Conservation (phyloP, 2,797 vertebrate species). For the Ficedula albicollis region DNA sequence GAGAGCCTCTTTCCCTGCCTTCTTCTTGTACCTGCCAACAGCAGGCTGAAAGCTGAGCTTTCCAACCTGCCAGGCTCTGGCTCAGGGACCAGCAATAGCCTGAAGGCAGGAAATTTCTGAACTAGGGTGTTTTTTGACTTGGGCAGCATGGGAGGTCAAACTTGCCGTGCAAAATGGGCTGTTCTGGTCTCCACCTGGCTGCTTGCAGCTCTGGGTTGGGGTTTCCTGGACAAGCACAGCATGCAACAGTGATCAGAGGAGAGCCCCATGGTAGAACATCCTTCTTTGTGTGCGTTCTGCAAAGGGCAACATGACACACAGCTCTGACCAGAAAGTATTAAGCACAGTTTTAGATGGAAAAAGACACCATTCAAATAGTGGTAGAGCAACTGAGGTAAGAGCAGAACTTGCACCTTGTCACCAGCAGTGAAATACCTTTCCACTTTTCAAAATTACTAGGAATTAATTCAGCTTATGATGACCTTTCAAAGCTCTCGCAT, state of each 20-base stretch:
- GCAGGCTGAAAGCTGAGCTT: not conserved
- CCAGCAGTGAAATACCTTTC: not conserved
- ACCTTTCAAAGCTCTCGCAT: not conserved
- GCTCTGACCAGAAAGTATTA: not conserved
- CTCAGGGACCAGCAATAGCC: not conserved
- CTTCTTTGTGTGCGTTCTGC: fast-evolving
- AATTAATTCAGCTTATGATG: not conserved
- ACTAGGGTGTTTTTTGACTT: not conserved
- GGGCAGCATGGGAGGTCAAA: not conserved
- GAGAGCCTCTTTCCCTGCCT: not conserved
- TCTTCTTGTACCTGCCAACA: not conserved
- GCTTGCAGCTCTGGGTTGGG: not conserved
- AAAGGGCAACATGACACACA: not conserved
- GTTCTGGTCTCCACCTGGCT: not conserved
- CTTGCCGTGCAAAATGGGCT: not conserved
- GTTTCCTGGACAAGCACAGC: not conserved
- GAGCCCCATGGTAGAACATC: not conserved
- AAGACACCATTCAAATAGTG: not conserved
- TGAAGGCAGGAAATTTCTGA: not conserved
- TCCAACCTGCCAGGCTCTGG: not conserved
- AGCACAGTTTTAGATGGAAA: not conserved
- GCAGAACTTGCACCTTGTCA: not conserved
- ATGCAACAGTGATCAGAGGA: not conserved
- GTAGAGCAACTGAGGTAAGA: not conserved
- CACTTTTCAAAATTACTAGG: not conserved